Base-by-base conservation (phyloP, 1,140 invertebrate species). In the Zaprionus nigranus region DNA sequence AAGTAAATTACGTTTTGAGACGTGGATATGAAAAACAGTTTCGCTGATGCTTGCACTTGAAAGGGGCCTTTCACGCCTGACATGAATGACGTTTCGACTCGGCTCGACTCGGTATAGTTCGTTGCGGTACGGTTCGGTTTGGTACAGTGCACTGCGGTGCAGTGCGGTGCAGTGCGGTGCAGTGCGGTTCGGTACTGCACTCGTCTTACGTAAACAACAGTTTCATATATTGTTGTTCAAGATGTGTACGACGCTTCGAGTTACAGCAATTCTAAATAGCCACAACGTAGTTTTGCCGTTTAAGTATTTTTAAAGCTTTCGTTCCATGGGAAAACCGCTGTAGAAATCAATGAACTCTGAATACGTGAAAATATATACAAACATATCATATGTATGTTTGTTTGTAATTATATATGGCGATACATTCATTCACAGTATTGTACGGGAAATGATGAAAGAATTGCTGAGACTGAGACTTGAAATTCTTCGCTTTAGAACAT, bases 51-150 rank as follows among this genome's bases (percentile, higher is more conserved):
- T 38, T 30, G 70, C 78, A 57, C 34, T 78, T 80, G 51, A 17
- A 20, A 5, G 17, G 53, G 62, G 20, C 58, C 77, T 87, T 85
- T 85, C 82, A 81, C 82, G 75, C 75, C 75, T 38, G 54, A 12
- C 65, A 86, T 86, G 82, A 86, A 87, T 86, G 81, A 67, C 76
- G 60, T 51, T 22, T 71, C 38, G 46, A 34, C 22, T 24, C 20
- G 20, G 3, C 12, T 51, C 46, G 46, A 20, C 7, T 24, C 46
- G 46, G 20, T 43, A 2, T 7, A n/a, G n/a, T 17, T 43, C n/a
- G 40, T 7, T 43, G 9, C 38, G n/a, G 38, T 40, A n/a, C 5
- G 38, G 38, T 40, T 15, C 38, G 34, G 73, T 24, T 38, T 15
- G 70, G 64, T 36, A 60, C 51, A 60, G 43, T 65, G 30, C 9